Evolutionary conservation across 2,888 invertebrate species (phyloP).

Genomic region (Hymenopus coronatus): DNA sequence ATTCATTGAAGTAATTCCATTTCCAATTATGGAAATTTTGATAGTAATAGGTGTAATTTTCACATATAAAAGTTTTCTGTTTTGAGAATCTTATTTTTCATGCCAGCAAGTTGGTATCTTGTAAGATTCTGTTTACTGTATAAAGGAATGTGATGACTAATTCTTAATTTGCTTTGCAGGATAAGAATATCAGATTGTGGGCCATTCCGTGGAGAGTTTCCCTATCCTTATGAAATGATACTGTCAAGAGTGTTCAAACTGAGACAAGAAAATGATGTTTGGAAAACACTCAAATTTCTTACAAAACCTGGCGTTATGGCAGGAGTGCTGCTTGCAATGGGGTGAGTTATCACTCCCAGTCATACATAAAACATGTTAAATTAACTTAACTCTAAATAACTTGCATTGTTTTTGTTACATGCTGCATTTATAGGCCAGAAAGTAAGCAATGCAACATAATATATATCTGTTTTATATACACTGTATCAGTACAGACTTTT

Average conservation of each 20-base stretch:
- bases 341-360: conserved; percentile 48
- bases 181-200: conserved; percentile 60
- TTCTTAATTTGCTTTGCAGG: conserved; percentile 43
- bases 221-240: conserved; percentile 57
- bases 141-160: background rate
- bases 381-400: background rate
- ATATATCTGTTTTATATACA: no score
- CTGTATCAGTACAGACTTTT: no score
- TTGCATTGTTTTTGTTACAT: background rate
- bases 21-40: no score
- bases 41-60: no score
- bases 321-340: conserved; percentile 57
- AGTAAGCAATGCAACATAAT: background rate
- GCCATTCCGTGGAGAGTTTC: conserved; percentile 56
- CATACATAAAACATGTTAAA: no score
- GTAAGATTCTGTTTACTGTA: background rate
- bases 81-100: no score
- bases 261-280: conserved; percentile 48
- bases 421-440: background rate
- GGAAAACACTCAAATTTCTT: conserved; percentile 50
- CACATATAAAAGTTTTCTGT: no score
- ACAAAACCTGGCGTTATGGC: conserved; percentile 61
- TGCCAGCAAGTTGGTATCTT: no score
- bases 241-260: conserved; percentile 56
- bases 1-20: no score